A percentile compares a stretch with the other conserved stretches of the same genome.
phyloP scores from a whole-genome alignment of 1,140 invertebrate species.

The Bombus confusus region DNA sequence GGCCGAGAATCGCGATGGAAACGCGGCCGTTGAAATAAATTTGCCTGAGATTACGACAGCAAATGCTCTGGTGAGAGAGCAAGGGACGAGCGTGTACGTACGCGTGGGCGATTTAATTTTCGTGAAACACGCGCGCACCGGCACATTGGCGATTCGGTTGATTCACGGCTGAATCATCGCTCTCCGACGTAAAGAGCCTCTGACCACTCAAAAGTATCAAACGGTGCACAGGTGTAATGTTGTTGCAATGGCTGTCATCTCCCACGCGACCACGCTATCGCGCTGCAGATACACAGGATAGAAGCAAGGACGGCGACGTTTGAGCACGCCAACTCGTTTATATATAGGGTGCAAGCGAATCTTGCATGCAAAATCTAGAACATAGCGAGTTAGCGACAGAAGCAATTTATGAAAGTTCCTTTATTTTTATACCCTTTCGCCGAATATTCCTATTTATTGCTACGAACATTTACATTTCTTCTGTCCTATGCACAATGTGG shows the following conservation, averaged over 20 bases:
- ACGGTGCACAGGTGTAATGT: constrained; percentile 36
- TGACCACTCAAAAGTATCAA: constrained; percentile 25
- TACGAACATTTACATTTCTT: not conserved
- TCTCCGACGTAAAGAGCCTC: not conserved
- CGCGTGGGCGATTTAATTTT: constrained; percentile 62
- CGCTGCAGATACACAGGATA: not conserved
- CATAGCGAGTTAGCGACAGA: too few relatives aligned
- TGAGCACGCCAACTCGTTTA: constrained; percentile 1
- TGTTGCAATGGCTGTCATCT: constrained; percentile 41
- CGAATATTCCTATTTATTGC: not conserved
- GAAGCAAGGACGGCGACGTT: not conserved
- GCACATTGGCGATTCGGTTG: not conserved
- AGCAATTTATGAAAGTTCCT: too few relatives aligned
- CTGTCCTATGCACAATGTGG: too few relatives aligned
- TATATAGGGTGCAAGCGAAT: not conserved
- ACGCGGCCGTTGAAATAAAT: constrained; percentile 42
- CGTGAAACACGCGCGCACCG: not conserved
- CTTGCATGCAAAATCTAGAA: not conserved
- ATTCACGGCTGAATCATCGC: constrained; percentile 60
- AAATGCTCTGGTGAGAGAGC: not conserved
- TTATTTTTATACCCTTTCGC: not conserved
- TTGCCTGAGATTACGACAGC: constrained; percentile 49
- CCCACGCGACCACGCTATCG: constrained; percentile 18
- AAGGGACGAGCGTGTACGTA: not conserved
- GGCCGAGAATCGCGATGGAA: not conserved